These are phyloP conservation scores for Accipiter virgatus DNA, from an alignment of 2,113 vertebrate genomes.

Conservation along the genomic window DNA sequence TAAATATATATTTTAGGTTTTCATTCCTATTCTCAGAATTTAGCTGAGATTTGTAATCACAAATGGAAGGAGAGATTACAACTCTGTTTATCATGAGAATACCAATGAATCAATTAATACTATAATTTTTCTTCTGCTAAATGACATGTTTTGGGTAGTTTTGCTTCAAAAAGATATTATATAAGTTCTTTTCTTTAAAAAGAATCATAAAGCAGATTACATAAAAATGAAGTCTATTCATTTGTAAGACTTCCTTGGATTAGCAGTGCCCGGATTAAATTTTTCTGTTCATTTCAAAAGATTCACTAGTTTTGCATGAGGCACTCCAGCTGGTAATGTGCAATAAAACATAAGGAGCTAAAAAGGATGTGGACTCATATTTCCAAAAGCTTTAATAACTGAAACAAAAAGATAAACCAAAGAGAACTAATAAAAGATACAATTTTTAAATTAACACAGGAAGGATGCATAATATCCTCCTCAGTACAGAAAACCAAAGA, in stretches of 20 bases:
- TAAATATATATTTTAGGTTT: neutral
- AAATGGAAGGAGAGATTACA: neutral
- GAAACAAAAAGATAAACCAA: neutral
- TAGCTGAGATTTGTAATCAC: neutral
- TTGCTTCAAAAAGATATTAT: neutral
- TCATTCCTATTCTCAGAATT: neutral
- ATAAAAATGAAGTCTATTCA: neutral
- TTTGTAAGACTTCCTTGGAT: neutral
- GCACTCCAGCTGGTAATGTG: neutral
- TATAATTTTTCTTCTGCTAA: neutral
- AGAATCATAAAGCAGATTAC: neutral
- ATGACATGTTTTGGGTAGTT: neutral
- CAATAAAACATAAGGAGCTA: neutral
- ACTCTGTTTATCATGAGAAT: neutral
- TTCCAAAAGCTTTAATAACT: neutral
- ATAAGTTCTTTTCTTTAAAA: neutral
- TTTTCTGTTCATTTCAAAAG: neutral
- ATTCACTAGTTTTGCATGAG: neutral
- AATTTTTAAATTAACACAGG: neutral
- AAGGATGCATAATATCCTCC: neutral
- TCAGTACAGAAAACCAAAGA: neutral
- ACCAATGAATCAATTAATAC: neutral
- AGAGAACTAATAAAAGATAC: neutral
- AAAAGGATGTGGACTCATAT: neutral
- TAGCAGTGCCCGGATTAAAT: neutral